phyloP scores from a whole-genome alignment of 2,113 vertebrate genomes.

The Ophthalmolycus amberensis region DNA sequence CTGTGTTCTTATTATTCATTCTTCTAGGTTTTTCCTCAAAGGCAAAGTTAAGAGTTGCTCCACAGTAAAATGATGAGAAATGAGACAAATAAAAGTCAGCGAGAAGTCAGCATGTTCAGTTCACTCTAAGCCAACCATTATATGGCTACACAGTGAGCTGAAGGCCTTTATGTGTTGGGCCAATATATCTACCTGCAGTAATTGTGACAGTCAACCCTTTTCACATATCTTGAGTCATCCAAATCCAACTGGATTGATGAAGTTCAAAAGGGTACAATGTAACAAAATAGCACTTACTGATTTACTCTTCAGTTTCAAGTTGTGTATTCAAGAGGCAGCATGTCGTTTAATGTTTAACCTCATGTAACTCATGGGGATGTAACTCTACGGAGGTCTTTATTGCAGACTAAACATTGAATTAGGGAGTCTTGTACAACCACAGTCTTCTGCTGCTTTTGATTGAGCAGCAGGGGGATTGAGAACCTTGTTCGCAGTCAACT shows the following conservation, averaged over 20 bases:
- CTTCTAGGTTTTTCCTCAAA: slow-evolving; percentile 2
- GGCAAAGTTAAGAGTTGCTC: neutral
- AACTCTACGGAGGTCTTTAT: neutral
- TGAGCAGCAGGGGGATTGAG: slow-evolving; percentile 6
- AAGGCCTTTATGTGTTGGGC: neutral
- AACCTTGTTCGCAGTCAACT: slow-evolving; percentile 23
- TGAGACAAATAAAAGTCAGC: neutral
- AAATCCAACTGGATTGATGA: neutral
- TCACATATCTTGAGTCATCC: neutral
- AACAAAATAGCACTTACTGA: neutral
- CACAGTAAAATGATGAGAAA: neutral
- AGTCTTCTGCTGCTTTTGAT: slow-evolving; percentile 18
- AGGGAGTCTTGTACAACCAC: neutral
- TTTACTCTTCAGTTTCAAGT: neutral
- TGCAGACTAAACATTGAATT: slow-evolving; percentile 20
- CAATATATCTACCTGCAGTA: neutral
- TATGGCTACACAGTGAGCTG: neutral
- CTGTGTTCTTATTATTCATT: neutral
- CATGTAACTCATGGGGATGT: neutral
- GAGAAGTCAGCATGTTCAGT: neutral
- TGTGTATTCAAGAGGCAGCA: slow-evolving; percentile 8
- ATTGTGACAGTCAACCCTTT: neutral
- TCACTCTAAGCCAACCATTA: neutral
- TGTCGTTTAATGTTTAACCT: neutral
- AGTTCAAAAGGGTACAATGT: neutral